Evolutionary conservation across 2,797 vertebrate species (phyloP).

Genomic region (Coregonus ussuriensis): DNA sequence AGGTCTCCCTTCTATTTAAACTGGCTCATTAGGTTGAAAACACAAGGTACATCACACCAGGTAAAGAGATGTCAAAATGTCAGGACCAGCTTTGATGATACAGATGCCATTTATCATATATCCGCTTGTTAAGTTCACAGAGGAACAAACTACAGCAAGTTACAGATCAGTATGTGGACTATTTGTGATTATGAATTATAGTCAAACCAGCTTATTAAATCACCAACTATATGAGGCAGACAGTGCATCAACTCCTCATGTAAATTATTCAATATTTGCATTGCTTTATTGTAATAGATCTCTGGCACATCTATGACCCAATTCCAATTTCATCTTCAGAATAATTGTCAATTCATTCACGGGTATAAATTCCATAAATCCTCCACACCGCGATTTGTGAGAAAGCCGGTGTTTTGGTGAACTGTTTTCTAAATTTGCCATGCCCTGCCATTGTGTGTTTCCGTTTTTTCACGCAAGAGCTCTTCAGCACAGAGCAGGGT

Average conservation of each 20-base stretch:
- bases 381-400: not conserved
- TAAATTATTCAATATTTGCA: conserved; percentile 71
- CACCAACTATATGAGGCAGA: conserved; percentile 58
- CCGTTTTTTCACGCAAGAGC: conserved; percentile 28
- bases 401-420: conserved; percentile 49
- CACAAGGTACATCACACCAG: not conserved
- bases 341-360: not conserved
- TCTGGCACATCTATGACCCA: not conserved
- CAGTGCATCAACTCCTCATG: conserved; percentile 54
- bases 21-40: conserved; percentile 34
- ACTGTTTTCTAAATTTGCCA: conserved; percentile 48
- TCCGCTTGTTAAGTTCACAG: not conserved
- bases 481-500: conserved; percentile 22
- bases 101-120: conserved; percentile 7
- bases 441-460: not conserved
- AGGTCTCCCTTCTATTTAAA: conserved; percentile 56
- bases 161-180: not conserved
- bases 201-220: conserved; percentile 63
- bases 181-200: conserved; percentile 8
- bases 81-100: conserved; percentile 4
- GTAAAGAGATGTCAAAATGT: conserved; percentile 1
- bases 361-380: not conserved
- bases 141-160: not conserved
- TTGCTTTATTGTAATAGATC: conserved; percentile 44
- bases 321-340: not conserved